These are phyloP conservation scores for Ornithoptera priamus DNA, from an alignment of 2,888 invertebrate genomes.

Conservation along the genomic window DNA sequence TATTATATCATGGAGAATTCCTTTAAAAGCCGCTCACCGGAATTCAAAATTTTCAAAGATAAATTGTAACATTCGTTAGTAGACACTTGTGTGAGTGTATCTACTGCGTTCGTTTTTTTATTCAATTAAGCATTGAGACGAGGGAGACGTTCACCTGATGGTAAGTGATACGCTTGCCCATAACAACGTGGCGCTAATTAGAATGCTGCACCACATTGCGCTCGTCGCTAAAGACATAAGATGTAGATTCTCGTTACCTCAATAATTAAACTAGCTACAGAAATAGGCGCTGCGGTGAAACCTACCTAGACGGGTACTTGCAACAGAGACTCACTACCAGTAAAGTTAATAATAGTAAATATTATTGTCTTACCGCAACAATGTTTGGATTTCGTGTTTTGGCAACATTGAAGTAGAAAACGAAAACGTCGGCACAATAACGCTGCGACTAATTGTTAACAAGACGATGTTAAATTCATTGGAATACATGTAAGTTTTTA, in stretches of 20 bases:
- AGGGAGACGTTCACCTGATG: too few relatives aligned
- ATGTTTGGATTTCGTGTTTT: conserved; percentile 18
- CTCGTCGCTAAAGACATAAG: too few relatives aligned
- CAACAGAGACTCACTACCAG: too few relatives aligned
- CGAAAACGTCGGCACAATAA: conserved; percentile 6
- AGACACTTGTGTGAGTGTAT: not conserved
- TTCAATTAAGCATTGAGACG: too few relatives aligned
- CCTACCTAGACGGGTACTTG: too few relatives aligned
- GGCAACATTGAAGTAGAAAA: conserved; percentile 17
- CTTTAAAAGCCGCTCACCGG: not conserved
- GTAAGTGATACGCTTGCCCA: too few relatives aligned
- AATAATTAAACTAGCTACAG: too few relatives aligned
- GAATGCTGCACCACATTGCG: too few relatives aligned
- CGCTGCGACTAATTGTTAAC: not conserved
- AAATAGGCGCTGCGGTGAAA: too few relatives aligned
- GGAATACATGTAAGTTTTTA: not conserved
- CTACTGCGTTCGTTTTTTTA: not conserved
- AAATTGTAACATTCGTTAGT: not conserved
- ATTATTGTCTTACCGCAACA: conserved; percentile 12
- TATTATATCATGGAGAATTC: not conserved
- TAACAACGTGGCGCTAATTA: too few relatives aligned
- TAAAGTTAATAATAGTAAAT: too few relatives aligned
- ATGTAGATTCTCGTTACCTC: too few relatives aligned
- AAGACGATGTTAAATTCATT: not conserved
- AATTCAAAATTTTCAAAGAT: not conserved